Conservation (phyloP, 2,888 invertebrate species). For the Agrochola lychnidis region DNA sequence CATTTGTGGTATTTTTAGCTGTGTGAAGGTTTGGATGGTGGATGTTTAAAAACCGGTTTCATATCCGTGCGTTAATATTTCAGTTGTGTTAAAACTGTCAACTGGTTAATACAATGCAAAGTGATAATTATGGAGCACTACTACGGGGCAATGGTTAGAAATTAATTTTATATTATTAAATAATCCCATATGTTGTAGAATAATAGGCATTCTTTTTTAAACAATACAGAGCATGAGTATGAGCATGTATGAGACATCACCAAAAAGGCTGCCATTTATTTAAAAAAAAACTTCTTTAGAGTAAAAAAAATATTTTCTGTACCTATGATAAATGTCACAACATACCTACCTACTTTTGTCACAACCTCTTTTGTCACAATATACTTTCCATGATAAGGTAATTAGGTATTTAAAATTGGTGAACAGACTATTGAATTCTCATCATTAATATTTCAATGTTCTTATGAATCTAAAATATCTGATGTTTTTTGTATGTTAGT, state of each 20-base stretch:
- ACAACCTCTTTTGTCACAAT: neutral
- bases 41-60: conserved; percentile 48
- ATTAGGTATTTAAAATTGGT: neutral
- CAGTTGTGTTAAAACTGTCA: conserved; percentile 28
- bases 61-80: conserved; percentile 27
- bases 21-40: conserved; percentile 32
- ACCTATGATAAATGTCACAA: neutral
- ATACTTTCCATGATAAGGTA: neutral
- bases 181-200: neutral
- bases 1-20: conserved; percentile 53
- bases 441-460: neutral
- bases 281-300: neutral
- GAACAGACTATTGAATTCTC: neutral
- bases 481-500: neutral
- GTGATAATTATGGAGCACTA: conserved; percentile 53
- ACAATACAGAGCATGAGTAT: too few species aligned
- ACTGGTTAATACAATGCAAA: conserved; percentile 42
- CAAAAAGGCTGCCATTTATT: neutral
- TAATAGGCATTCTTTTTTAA: neutral
- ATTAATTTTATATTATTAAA: neutral
- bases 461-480: neutral
- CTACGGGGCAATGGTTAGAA: conserved; percentile 45
- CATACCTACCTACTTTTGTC: too few species aligned
- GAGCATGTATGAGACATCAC: neutral
- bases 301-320: neutral